Conservation (phyloP, 2,113 vertebrate species). For the Aptenodytes forsteri region DNA sequence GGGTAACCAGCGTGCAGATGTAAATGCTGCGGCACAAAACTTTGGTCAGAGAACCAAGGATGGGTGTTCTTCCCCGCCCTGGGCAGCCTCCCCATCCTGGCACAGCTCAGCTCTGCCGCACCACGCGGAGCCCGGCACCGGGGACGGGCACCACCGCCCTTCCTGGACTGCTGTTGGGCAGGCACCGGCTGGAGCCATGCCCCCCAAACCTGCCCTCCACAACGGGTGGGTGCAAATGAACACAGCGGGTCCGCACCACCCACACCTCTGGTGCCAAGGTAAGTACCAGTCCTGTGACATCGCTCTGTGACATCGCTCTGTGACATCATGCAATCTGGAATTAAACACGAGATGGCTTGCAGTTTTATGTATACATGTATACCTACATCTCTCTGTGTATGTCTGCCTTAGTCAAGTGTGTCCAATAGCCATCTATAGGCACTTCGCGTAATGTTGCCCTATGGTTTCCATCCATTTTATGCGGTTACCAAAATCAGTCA, state of each 20-base stretch:
- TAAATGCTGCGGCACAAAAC: neutral
- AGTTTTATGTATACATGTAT: accelerated
- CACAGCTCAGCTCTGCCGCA: neutral
- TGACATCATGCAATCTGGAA: neutral
- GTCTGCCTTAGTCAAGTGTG: neutral
- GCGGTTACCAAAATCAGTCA: neutral
- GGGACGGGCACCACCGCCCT: neutral
- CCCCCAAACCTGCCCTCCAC: neutral
- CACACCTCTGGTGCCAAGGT: neutral
- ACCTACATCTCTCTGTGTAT: accelerated
- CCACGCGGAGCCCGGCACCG: accelerated
- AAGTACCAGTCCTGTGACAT: neutral
- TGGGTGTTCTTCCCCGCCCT: accelerated
- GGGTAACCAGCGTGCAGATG: accelerated
- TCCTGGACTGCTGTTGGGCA: accelerated
- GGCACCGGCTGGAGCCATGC: neutral
- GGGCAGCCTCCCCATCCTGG: neutral
- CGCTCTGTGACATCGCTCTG: neutral
- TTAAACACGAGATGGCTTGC: neutral
- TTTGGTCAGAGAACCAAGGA: accelerated
- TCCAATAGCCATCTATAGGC: neutral
- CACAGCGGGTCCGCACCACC: too few relatives aligned
- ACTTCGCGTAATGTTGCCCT: accelerated
- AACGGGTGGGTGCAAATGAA: accelerated
- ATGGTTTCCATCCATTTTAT: neutral